phyloP scores from a whole-genome alignment of 2,888 invertebrate genomes.

The Cantharis flavilabris region DNA sequence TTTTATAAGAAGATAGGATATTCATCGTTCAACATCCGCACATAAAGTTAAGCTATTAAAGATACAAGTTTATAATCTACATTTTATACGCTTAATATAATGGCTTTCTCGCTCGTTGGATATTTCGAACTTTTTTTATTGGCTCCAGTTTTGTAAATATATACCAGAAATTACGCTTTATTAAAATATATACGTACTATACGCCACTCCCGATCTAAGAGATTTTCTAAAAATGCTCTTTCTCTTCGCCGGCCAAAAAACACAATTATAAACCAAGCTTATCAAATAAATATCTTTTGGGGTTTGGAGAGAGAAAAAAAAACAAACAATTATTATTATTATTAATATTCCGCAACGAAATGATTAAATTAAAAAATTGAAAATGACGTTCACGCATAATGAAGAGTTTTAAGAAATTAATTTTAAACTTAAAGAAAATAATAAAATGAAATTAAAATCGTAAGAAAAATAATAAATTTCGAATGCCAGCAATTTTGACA shows the following conservation, averaged over 20 bases:
- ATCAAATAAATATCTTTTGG: background rate
- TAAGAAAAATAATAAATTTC: background rate
- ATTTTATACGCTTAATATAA: conserved; percentile 47
- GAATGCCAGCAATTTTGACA: background rate
- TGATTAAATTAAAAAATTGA: background rate
- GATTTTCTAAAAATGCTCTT: background rate
- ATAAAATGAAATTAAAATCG: background rate
- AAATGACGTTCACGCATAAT: background rate
- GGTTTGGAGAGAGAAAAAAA: background rate
- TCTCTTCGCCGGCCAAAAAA: background rate
- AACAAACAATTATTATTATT: background rate
- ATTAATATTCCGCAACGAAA: background rate
- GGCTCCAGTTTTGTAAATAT: conserved; percentile 25
- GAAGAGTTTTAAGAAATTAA: background rate
- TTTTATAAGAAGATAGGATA: conserved; percentile 52
- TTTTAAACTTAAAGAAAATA: background rate
- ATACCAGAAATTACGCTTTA: conserved; percentile 5
- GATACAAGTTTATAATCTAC: conserved; percentile 57
- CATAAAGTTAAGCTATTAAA: conserved; percentile 56
- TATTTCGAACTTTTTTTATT: conserved; percentile 28
- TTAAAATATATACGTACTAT: background rate
- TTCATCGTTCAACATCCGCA: conserved; percentile 54
- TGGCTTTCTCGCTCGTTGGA: conserved; percentile 28
- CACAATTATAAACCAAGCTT: background rate
- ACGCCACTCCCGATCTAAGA: background rate